These are phyloP conservation scores for Atherix ibis DNA, from an alignment of 2,888 invertebrate species.

Conservation along the genomic window DNA sequence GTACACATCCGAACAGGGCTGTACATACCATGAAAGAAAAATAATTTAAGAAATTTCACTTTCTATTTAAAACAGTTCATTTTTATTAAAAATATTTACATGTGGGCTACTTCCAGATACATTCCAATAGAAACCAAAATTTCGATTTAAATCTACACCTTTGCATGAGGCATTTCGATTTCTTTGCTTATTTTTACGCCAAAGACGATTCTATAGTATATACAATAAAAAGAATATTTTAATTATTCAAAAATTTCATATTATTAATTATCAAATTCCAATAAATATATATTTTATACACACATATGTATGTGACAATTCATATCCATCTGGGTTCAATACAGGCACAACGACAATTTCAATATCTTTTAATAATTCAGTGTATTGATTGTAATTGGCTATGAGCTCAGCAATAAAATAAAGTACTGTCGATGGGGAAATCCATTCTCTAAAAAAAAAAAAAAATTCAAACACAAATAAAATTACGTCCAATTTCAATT, in stretches of 20 bases:
- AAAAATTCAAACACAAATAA: too few species aligned
- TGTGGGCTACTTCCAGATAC: conserved; percentile 35
- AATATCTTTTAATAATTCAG: conserved; percentile 21
- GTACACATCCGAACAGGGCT: conserved; percentile 31
- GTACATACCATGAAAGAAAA: too few species aligned
- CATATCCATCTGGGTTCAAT: conserved; percentile 32
- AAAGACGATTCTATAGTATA: conserved; percentile 33
- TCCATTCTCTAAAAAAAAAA: conserved; percentile 54
- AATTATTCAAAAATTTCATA: neutral
- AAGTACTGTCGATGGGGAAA: conserved; percentile 46
- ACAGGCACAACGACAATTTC: conserved; percentile 28
- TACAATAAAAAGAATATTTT: conserved; percentile 2
- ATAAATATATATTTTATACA: conserved; percentile 7
- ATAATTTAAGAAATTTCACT: too few species aligned
- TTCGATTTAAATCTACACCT: conserved; percentile 63
- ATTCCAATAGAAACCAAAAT: conserved; percentile 56
- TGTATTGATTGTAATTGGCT: conserved; percentile 33
- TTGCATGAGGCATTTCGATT: conserved; percentile 33
- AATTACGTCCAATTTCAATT: neutral
- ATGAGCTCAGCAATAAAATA: conserved; percentile 49
- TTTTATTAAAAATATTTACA: too few species aligned
- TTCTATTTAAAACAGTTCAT: too few species aligned
- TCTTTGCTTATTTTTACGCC: conserved; percentile 55
- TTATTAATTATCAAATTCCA: neutral
- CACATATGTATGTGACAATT: conserved; percentile 26